Evolutionary conservation across 1,140 invertebrate genomes (phyloP).

Genomic region (Temnothorax longispinosus): DNA sequence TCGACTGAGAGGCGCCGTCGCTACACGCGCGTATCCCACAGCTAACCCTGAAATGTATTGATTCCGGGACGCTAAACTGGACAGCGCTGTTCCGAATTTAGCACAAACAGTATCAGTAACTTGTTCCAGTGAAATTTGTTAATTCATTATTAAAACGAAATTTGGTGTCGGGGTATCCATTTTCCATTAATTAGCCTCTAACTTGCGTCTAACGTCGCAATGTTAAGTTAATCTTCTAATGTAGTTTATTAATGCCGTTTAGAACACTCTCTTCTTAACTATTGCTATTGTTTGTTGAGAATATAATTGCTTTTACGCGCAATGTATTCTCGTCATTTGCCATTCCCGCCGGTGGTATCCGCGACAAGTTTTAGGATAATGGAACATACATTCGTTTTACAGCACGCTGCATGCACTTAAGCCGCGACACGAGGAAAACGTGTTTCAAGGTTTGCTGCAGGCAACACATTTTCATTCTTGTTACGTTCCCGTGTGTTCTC

Average conservation of each 20-base stretch:
- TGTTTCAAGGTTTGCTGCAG: slow-evolving; percentile 53
- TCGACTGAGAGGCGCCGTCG: slow-evolving; percentile 47
- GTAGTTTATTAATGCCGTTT: not conserved
- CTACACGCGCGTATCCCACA: slow-evolving; percentile 20
- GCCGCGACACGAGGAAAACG: slow-evolving; percentile 34
- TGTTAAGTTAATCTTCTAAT: not conserved
- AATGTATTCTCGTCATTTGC: slow-evolving; percentile 22
- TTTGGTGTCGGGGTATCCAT: not conserved
- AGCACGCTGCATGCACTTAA: slow-evolving; percentile 41
- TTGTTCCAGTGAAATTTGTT: not conserved
- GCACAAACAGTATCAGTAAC: not conserved
- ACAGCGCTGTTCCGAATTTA: slow-evolving; percentile 51
- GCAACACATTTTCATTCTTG: slow-evolving; percentile 54
- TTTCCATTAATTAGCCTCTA: not conserved
- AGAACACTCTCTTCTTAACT: not conserved
- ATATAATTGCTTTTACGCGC: not conserved
- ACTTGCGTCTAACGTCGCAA: not conserved
- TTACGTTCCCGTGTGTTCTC: not conserved
- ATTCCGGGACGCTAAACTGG: slow-evolving; percentile 19
- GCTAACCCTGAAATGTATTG: slow-evolving; percentile 25
- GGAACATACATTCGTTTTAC: slow-evolving; percentile 41
- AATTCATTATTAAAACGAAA: not conserved
- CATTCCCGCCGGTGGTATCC: not conserved
- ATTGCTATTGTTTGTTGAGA: not conserved
- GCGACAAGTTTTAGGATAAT: slow-evolving; percentile 33